phyloP scores from a whole-genome alignment of 2,797 vertebrate genomes.

The Oreochromis grahami region DNA sequence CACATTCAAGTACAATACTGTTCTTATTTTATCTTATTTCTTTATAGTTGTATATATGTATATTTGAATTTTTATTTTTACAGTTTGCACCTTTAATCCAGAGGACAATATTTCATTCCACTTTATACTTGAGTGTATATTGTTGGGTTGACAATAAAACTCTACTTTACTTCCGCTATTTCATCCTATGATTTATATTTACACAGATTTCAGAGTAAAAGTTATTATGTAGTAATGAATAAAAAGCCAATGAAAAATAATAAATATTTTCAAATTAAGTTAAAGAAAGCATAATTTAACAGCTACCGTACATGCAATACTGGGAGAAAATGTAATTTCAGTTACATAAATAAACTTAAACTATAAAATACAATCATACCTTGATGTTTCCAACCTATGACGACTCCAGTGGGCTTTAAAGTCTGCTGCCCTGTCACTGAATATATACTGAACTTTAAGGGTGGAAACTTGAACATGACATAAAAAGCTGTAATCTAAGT shows the following conservation, averaged over 20 bases:
- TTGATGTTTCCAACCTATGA: background rate
- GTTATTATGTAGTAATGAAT: background rate
- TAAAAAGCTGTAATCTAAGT: background rate
- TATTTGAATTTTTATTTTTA: background rate
- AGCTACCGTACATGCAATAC: background rate
- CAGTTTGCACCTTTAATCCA: background rate
- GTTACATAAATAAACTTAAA: background rate
- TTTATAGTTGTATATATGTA: background rate
- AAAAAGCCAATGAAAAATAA: background rate
- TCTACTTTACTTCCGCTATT: fast-evolving
- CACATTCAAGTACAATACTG: background rate
- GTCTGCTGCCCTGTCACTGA: background rate
- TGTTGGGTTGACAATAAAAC: background rate
- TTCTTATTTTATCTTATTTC: background rate
- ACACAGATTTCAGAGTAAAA: background rate
- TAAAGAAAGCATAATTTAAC: background rate
- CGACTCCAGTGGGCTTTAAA: background rate
- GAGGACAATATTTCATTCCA: background rate
- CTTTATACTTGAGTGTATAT: background rate
- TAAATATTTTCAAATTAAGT: background rate
- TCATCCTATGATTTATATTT: background rate
- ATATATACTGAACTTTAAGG: background rate
- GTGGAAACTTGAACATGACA: background rate
- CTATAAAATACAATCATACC: conserved; percentile 21
- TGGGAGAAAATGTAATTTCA: background rate